A percentile compares a stretch with the other conserved stretches of the same genome.
These are phyloP conservation scores for Kryptolebias ocellatus DNA, from an alignment of 2,797 vertebrate species.

Conservation along the genomic window DNA sequence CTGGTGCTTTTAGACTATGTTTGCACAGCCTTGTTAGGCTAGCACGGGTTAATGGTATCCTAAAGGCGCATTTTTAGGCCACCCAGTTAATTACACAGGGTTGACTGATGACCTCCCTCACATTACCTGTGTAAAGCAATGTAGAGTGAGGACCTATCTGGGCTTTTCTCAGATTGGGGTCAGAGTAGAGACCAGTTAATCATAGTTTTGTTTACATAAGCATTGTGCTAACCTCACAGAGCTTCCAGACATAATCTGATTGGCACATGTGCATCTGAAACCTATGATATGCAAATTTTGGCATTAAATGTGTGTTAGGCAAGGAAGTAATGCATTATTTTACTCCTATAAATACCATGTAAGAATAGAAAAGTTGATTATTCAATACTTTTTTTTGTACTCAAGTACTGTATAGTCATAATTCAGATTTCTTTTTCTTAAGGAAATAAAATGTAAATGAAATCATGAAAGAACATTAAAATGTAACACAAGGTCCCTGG, in stretches of 20 bases:
- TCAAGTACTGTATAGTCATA: too few species aligned
- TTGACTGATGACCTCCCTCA: slow-evolving; percentile 67
- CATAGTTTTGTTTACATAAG: slow-evolving; percentile 63
- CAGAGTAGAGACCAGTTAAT: slow-evolving; percentile 65
- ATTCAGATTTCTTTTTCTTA: too few species aligned
- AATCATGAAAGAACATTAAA: too few species aligned
- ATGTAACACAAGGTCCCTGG: too few species aligned
- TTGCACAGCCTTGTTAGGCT: slow-evolving; percentile 71
- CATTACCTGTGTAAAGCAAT: slow-evolving; percentile 63
- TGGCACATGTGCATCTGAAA: slow-evolving; percentile 15
- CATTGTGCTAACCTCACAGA: not conserved
- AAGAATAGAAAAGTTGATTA: not conserved
- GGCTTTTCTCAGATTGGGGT: slow-evolving; percentile 62
- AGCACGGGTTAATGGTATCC: slow-evolving; percentile 77
- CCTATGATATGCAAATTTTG: slow-evolving; percentile 26
- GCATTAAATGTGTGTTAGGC: slow-evolving; percentile 25
- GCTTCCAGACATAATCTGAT: slow-evolving; percentile 27
- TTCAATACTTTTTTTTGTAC: too few species aligned
- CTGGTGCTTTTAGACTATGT: slow-evolving; percentile 67
- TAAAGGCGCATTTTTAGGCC: slow-evolving; percentile 69
- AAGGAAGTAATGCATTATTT: not conserved
- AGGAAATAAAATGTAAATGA: too few species aligned
- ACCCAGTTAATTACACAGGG: slow-evolving; percentile 71
- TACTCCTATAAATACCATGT: not conserved
- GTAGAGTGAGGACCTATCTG: slow-evolving; percentile 34